Evolutionary conservation across 1,140 invertebrate species (phyloP).

Genomic region (Phocides pigmalion): DNA sequence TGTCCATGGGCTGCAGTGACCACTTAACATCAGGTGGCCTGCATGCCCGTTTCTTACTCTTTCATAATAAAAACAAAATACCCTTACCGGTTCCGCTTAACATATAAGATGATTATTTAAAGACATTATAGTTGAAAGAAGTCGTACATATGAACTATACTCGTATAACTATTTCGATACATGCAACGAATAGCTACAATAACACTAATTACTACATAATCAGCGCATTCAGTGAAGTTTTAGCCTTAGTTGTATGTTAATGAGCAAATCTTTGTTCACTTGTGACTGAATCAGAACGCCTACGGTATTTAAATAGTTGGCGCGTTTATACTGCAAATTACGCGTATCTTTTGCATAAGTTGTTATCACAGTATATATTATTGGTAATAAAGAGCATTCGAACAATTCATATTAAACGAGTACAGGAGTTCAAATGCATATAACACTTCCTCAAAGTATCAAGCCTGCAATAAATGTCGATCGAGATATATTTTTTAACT

Average conservation of each 20-base stretch:
- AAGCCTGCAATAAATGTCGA: neutral
- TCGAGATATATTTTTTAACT: neutral
- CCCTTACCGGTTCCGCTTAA: too few species aligned
- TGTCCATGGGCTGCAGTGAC: too few species aligned
- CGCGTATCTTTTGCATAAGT: too few species aligned
- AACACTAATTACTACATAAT: constrained; percentile 1
- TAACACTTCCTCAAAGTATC: neutral
- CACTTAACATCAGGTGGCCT: too few species aligned
- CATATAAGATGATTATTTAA: too few species aligned
- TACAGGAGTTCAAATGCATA: neutral
- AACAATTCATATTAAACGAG: neutral
- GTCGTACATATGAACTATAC: constrained; percentile 3
- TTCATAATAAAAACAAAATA: too few species aligned
- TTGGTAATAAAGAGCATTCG: neutral
- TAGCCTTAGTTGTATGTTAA: constrained; percentile 14
- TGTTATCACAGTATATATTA: neutral
- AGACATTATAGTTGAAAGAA: too few species aligned
- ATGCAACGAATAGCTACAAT: constrained; percentile 1
- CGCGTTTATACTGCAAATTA: neutral
- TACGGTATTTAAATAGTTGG: neutral
- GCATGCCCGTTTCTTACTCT: too few species aligned
- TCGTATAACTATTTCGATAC: neutral
- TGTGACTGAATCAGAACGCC: constrained; percentile 11
- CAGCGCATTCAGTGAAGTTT: constrained; percentile 11
- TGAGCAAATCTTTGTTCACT: neutral